A percentile compares a stretch with the other conserved stretches of the same genome.
Conservation (phyloP, 1,140 invertebrate genomes). For the Diploscapter pachys region DNA sequence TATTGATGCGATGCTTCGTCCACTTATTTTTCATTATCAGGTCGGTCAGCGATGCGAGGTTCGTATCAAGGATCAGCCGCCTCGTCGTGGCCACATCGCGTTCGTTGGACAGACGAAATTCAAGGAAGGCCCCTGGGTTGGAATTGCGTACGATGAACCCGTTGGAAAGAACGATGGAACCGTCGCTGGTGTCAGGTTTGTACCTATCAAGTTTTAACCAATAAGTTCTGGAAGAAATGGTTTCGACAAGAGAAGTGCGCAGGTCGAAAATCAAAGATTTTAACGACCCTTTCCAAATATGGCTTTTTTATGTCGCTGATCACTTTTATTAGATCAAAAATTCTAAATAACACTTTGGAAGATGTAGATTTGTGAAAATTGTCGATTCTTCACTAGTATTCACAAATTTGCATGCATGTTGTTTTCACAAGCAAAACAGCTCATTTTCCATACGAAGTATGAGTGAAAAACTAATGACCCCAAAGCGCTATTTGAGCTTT, state of each 20-base stretch:
- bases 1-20: neutral
- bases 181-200: conserved; percentile 76
- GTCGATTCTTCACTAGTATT: no score
- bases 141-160: conserved; percentile 86
- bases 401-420: no score
- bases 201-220: neutral
- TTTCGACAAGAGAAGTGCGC: no score
- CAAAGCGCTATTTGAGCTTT: no score
- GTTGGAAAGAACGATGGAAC: conserved; percentile 96
- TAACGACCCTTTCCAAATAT: neutral
- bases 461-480: no score
- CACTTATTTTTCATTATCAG: conserved; percentile 5
- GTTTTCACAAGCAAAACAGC: no score
- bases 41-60: conserved; percentile 33
- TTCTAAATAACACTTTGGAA: neutral
- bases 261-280: no score
- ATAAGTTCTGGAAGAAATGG: neutral
- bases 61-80: conserved; percentile 9
- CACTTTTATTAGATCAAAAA: neutral
- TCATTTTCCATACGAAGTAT: no score
- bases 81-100: conserved; percentile 70
- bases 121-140: conserved; percentile 88
- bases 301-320: neutral
- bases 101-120: conserved; percentile 91
- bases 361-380: neutral